Conservation (phyloP, 30 jellyfish, hydroid and myxozoan species). For the Hydractinia symbiolongicarpus region DNA sequence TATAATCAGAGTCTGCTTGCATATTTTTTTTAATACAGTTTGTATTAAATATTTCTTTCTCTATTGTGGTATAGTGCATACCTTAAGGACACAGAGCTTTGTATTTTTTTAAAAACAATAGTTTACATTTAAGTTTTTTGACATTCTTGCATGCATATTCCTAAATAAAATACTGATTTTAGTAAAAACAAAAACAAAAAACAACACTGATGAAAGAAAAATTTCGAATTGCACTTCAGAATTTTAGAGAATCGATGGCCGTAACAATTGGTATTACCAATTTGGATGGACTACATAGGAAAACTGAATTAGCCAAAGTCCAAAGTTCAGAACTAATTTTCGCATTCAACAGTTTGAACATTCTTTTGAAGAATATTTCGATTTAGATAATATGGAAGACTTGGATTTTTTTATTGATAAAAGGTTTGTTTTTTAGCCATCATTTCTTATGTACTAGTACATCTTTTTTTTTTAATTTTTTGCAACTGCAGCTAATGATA, state of each 20-base stretch:
- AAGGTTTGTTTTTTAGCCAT: not conserved
- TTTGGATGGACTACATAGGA: no score
- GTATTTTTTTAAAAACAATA: no score
- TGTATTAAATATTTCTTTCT: not conserved
- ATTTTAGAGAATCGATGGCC: no score
- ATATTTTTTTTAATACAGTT: not conserved
- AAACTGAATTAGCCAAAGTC: not conserved
- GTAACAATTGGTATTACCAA: no score
- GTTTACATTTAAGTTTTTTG: no score
- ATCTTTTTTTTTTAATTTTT: no score
- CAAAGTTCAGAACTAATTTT: not conserved
- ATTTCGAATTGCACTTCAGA: no score
- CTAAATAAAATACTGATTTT: not conserved
- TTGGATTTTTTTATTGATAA: not conserved
- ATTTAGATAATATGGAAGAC: not conserved
- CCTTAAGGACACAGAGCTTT: no score
- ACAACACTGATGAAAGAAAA: no score
- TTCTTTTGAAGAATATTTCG: not conserved
- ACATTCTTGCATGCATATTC: no score
- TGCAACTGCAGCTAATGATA: not conserved
- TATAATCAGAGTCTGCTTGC: not conserved
- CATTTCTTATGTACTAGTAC: not conserved
- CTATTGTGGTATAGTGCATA: no score
- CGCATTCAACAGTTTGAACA: not conserved
- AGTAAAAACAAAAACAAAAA: not conserved